Evolutionary conservation across 2,888 invertebrate genomes (phyloP), one percentile per base, ranked within the genome.

Genomic region (Pollenia griseotomentosa): DNA sequence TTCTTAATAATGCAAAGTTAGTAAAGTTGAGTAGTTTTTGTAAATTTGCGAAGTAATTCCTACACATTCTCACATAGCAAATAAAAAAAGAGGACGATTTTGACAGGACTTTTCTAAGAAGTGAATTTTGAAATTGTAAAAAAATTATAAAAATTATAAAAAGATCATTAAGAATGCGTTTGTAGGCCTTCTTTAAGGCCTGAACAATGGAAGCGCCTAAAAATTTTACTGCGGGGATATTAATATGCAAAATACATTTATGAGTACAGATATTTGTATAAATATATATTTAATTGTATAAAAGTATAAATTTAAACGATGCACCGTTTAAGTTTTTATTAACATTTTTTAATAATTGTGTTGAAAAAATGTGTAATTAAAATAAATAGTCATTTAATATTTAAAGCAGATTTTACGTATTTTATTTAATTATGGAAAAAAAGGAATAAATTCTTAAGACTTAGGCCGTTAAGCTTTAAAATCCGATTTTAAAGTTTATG

Each of bases 241-340:
- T 68, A 79, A 78, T 42, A 84, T 53, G 63, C 61, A 73, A 63
- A 87, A 77, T 63, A 63, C 53, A 46, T 19, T 53, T 10, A 51
- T 10, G 55, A 33, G 33, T 33, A 33, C 14, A 44, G 11, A 42
- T n/a, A 33, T 5, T 33, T 33, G 11, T 19, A n/a, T n/a, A 55
- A 7, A 51, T n/a, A 53, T 5, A n/a, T 9, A 3, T 33, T 23
- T 33, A 9, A 7, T 16, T 55, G 16, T 55, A 16, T 7, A 55
- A 10, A 55, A 6, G 6, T 33, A 2, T 9, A n/a, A 42, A 16
- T 16, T 40, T 5, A 57, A 33, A 33, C 33, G 33, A 33, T n/a
- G 42, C 16, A 33, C 10, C 59, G 48, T 48, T 59, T 19, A 48
- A 57, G 57, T 46, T 68, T 33, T 68, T 23, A 14, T 14, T 68